phyloP scores from a whole-genome alignment of 2,113 vertebrate species.

The Chionomys nivalis region DNA sequence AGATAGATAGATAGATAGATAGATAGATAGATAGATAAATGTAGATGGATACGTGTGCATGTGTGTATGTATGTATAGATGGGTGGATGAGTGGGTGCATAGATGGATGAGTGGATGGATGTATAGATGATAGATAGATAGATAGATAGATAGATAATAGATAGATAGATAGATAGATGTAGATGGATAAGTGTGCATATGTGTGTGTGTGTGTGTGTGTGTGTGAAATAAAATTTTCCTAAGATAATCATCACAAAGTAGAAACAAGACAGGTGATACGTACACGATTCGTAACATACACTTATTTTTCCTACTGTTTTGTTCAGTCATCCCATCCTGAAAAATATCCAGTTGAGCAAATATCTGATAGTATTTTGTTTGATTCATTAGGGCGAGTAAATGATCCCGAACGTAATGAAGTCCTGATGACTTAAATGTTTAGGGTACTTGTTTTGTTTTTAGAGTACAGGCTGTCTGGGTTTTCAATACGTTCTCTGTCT shows the following conservation, averaged over 20 bases:
- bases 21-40: background rate
- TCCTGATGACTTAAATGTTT: slow-evolving; percentile 15
- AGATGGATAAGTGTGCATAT: background rate
- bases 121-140: no score
- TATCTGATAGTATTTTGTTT: slow-evolving; percentile 45
- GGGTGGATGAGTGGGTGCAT: background rate
- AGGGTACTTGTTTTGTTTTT: background rate
- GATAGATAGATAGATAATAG: no score
- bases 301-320: slow-evolving; percentile 14
- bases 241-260: background rate
- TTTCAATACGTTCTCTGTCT: slow-evolving; percentile 8
- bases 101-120: background rate
- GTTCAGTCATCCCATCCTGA: slow-evolving; percentile 10
- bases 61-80: background rate
- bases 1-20: no score
- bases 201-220: background rate
- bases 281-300: background rate
- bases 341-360: slow-evolving; percentile 53
- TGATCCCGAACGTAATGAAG: slow-evolving; percentile 16
- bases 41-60: background rate
- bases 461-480: slow-evolving; percentile 15
- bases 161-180: no score
- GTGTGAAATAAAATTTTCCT: background rate
- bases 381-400: slow-evolving; percentile 14
- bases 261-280: background rate